Evolutionary conservation across 2,113 vertebrate species (phyloP), one percentile per base, ranked within the genome.

Genomic region (Python bivittatus): DNA sequence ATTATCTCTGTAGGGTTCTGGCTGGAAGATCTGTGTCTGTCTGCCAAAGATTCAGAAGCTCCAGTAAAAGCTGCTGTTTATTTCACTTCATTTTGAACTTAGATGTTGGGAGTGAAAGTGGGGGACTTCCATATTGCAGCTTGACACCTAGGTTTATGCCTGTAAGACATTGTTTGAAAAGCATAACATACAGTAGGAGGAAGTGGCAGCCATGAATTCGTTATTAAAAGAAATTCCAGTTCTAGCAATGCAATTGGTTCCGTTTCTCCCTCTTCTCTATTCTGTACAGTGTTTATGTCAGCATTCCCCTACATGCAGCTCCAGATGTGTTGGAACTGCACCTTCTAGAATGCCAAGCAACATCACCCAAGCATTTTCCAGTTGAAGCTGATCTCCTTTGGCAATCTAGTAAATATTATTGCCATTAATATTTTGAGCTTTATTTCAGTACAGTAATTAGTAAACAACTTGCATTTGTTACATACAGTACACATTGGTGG

Each of bases 31-130:
- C 29, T 68, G 56, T 72, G n/a, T 93, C 88, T 92, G 93, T 90
- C 25, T 44, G 2, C 2, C 54, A 89, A 90, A 84, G 7, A 88
- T 6, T 12, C 33, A n/a, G 33, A 57, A 12, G 53, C 53, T 84
- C 52, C 89, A 92, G 85, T 56, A 38, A 85, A 85, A 27, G 79
- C 33, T 57, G 86, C n/a, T 90, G 52, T 88, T 93, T 79, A 29
- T 48, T 86, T 83, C 87, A 52, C 17, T 56, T 79, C 79, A 22
- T 48, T 79, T 44, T 83, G 17, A 57, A 86, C 5, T 54, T 90
- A 33, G 25, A 29, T 88, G 22, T 5, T 52, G 83, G 84, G n/a
- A 48, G 20, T 42, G 17, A 79, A 15, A 29, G 60, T 42, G 53
- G 48, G 52, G 29, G 48, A 38, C 29, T 90, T 57, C 44, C n/a